Evolutionary conservation across 2,113 vertebrate species (phyloP).

Genomic region (Pelvicachromis taeniatus): DNA sequence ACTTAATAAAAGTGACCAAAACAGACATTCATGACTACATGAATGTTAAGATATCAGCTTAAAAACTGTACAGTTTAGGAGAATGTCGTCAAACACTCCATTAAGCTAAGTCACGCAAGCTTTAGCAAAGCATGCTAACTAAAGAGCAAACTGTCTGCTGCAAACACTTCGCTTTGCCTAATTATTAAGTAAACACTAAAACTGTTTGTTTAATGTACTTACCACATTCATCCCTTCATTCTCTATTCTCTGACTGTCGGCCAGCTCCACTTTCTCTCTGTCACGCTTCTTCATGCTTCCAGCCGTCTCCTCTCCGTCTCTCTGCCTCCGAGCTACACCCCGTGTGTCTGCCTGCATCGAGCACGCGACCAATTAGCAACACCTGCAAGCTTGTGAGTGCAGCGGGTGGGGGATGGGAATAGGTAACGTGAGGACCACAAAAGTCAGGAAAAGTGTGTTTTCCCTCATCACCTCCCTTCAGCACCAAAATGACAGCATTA

Average conservation of each 20-base stretch:
- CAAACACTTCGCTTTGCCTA: neutral
- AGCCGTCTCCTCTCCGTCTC: no score
- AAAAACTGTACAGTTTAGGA: neutral
- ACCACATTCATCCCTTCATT: neutral
- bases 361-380: no score
- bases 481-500: no score
- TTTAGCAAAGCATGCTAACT: neutral
- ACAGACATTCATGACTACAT: neutral
- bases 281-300: accelerated
- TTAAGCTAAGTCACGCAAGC: neutral
- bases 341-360: no score
- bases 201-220: neutral
- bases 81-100: neutral
- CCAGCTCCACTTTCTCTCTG: no score
- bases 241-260: no score
- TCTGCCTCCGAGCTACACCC: no score
- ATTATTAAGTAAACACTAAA: neutral
- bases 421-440: no score
- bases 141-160: neutral
- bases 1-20: neutral
- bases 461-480: no score
- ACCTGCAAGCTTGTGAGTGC: no score
- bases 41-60: neutral
- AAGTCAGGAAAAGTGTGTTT: no score
- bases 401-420: no score